Base-by-base conservation (phyloP, 1,140 invertebrate genomes). In the Aphelinus certus region DNA sequence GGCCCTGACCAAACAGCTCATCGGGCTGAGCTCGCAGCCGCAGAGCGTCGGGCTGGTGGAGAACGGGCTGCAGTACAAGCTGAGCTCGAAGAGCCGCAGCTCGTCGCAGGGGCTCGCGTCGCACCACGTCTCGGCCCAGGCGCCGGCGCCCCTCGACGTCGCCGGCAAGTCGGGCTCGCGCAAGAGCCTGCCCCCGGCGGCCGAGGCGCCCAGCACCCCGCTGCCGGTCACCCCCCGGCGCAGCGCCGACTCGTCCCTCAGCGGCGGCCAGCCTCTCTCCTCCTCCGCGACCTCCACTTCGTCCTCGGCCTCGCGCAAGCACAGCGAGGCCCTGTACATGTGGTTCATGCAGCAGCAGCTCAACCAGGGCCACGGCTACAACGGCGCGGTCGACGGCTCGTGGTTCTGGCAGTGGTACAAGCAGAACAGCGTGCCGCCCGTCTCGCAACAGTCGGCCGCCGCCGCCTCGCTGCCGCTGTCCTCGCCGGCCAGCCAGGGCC, bases 381-480 rank as follows among this genome's bases (percentile, higher is more conserved):
- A 75, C 53, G 76, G 81, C 62, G 26, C 26, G 26, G 71, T 61
- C 78, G 91, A 91, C 67, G 91, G 91, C 73, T 89, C 92, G 1
- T 93, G 92, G 92, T 91, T 94, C 76, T 94, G 93, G 93, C 90
- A 91, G 77, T 92, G 91, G 89, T 94, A 93, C 84, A 94, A 94
- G 82, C 91, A 93, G 56, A 92, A 91, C 73, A 90, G 91, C 1
- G 89, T 83, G 57, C 83, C 86, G 6, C 2, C 66, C 47, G n/a
- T 75, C 9, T 55, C 76, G 6, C 45, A 78, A 7, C 75, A 82
- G 48, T 72, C 82, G 10, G 51, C 75, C 51, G 55, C 79, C 6
- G 26, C 26, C 26, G 26, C 26, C 26, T 26, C 26, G 26, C 26
- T 26, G 26, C 26, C 26, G 26, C 26, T 74, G 26, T 60, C 61